A percentile compares a stretch with the other conserved stretches of the same genome.
Evolutionary conservation across 2,113 vertebrate genomes (phyloP).

Genomic region (Pluvialis apricaria): DNA sequence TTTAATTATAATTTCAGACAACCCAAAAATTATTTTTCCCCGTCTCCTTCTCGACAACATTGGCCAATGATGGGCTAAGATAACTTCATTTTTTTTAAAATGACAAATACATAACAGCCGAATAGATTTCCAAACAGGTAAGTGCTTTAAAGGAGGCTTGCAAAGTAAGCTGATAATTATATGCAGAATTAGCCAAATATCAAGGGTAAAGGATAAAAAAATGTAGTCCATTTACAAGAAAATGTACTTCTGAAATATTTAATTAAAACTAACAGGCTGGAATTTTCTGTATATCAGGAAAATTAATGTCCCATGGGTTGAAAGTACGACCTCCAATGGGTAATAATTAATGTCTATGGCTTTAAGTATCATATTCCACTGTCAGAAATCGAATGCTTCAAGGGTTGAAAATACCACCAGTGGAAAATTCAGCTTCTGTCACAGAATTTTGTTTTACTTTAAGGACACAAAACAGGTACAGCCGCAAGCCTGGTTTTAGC

Average conservation of each 20-base stretch:
- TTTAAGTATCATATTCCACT: constrained; percentile 46
- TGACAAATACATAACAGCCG: neutral
- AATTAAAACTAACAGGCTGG: constrained; percentile 51
- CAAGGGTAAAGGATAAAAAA: constrained; percentile 47
- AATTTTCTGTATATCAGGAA: constrained; percentile 41
- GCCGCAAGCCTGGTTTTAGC: neutral
- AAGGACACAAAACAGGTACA: neutral
- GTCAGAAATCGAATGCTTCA: neutral
- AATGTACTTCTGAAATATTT: constrained; percentile 45
- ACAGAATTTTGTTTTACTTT: neutral
- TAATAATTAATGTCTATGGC: constrained; percentile 55
- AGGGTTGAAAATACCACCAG: constrained; percentile 5
- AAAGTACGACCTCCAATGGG: constrained; percentile 32
- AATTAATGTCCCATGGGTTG: constrained; percentile 61
- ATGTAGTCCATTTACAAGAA: constrained; percentile 32
- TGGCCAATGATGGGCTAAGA: neutral
- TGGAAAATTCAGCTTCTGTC: neutral
- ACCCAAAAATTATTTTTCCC: neutral
- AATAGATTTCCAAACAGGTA: neutral
- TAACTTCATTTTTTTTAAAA: neutral
- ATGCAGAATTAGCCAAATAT: constrained; percentile 34
- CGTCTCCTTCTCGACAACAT: neutral
- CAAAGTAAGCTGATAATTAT: constrained; percentile 35
- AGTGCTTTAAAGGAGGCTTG: neutral
- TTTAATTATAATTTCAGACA: neutral